Conservation (phyloP, 2,113 vertebrate genomes). For the Mixornis gularis region DNA sequence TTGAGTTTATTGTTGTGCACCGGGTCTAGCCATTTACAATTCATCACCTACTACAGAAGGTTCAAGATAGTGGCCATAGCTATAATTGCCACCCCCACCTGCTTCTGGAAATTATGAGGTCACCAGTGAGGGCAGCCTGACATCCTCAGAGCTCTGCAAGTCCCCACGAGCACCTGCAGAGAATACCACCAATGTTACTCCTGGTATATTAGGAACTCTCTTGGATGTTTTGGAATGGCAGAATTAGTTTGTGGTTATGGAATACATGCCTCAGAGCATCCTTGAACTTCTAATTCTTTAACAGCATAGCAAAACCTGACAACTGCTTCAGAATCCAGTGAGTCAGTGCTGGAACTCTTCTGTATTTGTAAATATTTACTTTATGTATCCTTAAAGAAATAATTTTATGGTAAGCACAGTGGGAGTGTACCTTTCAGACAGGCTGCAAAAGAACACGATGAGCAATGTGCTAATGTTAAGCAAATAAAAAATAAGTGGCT, state of each 20-base stretch:
- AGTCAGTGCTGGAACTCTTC: neutral
- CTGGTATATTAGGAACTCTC: neutral
- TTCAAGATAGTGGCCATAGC: constrained; percentile 78
- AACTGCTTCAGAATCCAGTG: neutral
- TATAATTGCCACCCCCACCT: constrained; percentile 87
- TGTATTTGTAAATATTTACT: neutral
- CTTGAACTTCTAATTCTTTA: neutral
- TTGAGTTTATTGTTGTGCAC: constrained; percentile 85
- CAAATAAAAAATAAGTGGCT: neutral
- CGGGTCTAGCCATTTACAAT: constrained; percentile 84
- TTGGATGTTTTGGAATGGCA: neutral
- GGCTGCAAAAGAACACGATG: neutral
- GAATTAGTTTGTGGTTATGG: neutral
- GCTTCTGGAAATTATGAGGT: constrained; percentile 86
- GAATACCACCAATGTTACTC: neutral
- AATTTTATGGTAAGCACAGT: neutral
- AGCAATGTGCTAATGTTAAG: neutral
- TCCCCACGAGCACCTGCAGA: neutral
- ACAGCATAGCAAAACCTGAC: neutral
- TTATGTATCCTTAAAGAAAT: neutral
- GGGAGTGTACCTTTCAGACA: neutral
- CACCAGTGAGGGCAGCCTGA: constrained; percentile 69
- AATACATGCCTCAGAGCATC: neutral
- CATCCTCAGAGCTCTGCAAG: constrained; percentile 41
- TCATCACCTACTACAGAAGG: constrained; percentile 84